Evolutionary conservation across 2,113 vertebrate genomes (phyloP).

Genomic region (Cynopterus brachyotis): DNA sequence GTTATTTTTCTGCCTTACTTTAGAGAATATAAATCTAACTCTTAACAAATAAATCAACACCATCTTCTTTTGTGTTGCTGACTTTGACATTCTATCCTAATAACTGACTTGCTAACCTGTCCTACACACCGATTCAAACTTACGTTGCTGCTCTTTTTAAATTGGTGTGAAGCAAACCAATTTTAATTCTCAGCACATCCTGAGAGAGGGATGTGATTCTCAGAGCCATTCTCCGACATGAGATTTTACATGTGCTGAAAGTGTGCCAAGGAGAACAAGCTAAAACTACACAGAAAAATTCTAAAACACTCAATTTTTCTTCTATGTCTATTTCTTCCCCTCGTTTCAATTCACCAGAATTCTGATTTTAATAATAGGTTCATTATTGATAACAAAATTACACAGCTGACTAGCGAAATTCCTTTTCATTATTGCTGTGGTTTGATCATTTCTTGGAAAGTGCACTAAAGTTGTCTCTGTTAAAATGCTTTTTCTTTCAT

Average conservation of each 20-base stretch:
- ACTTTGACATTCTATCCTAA: neutral
- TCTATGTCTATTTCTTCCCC: neutral
- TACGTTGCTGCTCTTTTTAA: neutral
- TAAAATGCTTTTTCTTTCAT: slow-evolving; percentile 83
- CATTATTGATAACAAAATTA: slow-evolving; percentile 53
- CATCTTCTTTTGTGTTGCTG: neutral
- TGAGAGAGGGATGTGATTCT: neutral
- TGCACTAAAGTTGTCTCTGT: slow-evolving; percentile 79
- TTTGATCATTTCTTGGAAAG: slow-evolving; percentile 72
- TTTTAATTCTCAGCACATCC: neutral
- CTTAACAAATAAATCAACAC: neutral
- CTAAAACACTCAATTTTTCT: neutral
- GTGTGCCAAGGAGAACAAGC: neutral
- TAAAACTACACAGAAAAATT: neutral
- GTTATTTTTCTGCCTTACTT: neutral
- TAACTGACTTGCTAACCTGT: neutral
- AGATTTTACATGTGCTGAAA: slow-evolving; percentile 33
- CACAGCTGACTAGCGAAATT: slow-evolving; percentile 68
- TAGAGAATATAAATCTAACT: neutral
- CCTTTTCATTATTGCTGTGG: slow-evolving; percentile 26
- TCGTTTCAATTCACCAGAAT: neutral
- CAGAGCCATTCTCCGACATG: neutral
- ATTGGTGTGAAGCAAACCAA: neutral
- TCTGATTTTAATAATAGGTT: slow-evolving; percentile 51
- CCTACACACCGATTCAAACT: neutral